phyloP scores from a whole-genome alignment of 2,113 vertebrate genomes.

The Hyperopisus bebe region DNA sequence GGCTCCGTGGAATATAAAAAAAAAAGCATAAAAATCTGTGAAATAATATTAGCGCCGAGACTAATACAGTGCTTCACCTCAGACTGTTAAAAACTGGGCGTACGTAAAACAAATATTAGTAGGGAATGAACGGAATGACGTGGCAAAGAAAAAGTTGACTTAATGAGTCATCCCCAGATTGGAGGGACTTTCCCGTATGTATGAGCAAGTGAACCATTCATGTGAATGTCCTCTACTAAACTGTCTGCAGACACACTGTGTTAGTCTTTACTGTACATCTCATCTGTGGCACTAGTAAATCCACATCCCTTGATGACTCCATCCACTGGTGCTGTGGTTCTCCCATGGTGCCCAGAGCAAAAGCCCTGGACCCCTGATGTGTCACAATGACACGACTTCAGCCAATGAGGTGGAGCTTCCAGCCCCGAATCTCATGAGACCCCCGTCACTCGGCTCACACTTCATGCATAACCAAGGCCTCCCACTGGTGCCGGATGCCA shows the following conservation, averaged over 20 bases:
- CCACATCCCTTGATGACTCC: conserved; percentile 33
- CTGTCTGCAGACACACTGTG: conserved; percentile 38
- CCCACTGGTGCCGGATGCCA: neutral
- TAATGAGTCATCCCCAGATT: conserved; percentile 38
- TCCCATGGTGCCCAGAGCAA: conserved; percentile 18
- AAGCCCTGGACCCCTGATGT: neutral
- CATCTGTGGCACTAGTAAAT: conserved; percentile 26
- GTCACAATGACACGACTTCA: neutral
- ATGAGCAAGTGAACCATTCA: conserved; percentile 11
- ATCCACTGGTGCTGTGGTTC: conserved; percentile 20
- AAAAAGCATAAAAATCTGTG: conserved; percentile 2
- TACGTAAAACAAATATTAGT: conserved; percentile 40
- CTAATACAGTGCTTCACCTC: conserved; percentile 24
- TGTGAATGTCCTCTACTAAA: conserved; percentile 41
- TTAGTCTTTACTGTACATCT: conserved; percentile 36
- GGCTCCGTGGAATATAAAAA: neutral
- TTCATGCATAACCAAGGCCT: neutral
- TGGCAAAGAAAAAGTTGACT: conserved; percentile 35
- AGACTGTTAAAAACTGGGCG: conserved; percentile 22
- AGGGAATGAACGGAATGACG: conserved; percentile 38
- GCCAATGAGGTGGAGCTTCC: neutral
- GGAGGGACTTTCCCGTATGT: conserved; percentile 36
- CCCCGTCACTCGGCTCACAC: neutral
- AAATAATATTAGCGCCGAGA: conserved; percentile 25
- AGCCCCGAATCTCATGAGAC: neutral